Evolutionary conservation across 2,797 vertebrate species (phyloP).

Genomic region (Pipistrellus kuhlii): DNA sequence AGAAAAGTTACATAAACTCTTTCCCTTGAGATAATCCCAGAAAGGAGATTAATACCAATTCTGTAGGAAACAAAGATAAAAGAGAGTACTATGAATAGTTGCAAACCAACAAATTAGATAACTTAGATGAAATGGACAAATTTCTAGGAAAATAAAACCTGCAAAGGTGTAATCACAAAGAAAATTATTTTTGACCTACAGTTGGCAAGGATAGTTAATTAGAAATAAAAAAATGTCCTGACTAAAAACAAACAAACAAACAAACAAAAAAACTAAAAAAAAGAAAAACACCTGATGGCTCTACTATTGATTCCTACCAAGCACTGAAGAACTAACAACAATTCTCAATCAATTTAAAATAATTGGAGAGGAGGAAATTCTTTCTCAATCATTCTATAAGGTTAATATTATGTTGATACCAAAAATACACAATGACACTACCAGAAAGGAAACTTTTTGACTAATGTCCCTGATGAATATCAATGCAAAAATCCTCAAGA

Average conservation of each 20-base stretch:
- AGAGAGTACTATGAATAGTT: background rate
- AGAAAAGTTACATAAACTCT: background rate
- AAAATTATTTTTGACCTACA: background rate
- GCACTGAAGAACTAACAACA: background rate
- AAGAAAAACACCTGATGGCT: background rate
- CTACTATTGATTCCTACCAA: background rate
- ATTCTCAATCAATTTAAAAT: background rate
- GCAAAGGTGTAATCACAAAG: background rate
- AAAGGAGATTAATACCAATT: background rate
- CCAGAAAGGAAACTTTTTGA: background rate
- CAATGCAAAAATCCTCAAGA: background rate
- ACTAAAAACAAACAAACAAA: background rate
- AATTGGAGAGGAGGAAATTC: background rate
- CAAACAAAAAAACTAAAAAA: background rate
- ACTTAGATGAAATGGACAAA: background rate
- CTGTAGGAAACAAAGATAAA: background rate
- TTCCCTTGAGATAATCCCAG: background rate
- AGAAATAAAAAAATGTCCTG: background rate
- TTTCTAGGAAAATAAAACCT: background rate
- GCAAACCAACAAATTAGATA: background rate
- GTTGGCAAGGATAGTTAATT: background rate
- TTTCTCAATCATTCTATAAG: background rate
- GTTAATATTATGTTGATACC: background rate
- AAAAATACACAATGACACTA: background rate
- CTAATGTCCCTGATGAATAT: background rate